These are phyloP conservation scores for Palythoa grandiflora DNA, from an alignment of 92 coral and sea anemone genomes.

Conservation along the genomic window DNA sequence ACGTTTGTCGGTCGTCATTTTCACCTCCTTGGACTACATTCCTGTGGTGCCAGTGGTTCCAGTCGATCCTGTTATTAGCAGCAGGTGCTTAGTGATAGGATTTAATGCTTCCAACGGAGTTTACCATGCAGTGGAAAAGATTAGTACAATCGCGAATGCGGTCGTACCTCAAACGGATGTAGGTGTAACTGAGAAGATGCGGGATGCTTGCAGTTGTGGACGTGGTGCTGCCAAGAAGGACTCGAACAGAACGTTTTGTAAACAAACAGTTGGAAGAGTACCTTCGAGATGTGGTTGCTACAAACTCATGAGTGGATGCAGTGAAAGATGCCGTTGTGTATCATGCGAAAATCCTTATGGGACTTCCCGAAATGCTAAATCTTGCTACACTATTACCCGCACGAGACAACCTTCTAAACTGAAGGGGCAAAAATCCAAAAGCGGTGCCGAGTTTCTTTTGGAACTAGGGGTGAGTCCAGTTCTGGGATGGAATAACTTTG, in stretches of 20 bases:
- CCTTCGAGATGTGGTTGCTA: slow-evolving; percentile 60
- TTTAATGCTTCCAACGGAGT: slow-evolving; percentile 46
- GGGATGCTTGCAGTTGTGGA: slow-evolving; percentile 59
- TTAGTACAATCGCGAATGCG: not conserved
- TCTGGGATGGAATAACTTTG: slow-evolving; percentile 52
- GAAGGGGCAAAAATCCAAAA: slow-evolving; percentile 39
- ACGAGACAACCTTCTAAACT: slow-evolving; percentile 34
- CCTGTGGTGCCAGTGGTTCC: slow-evolving; percentile 64
- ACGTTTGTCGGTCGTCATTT: slow-evolving; percentile 33
- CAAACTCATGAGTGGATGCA: slow-evolving; percentile 56
- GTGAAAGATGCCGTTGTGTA: slow-evolving; percentile 45
- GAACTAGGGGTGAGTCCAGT: slow-evolving; percentile 36
- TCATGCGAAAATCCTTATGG: slow-evolving; percentile 57
- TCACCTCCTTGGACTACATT: slow-evolving; percentile 48
- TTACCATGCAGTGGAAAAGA: slow-evolving; percentile 30
- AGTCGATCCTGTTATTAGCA: slow-evolving; percentile 41
- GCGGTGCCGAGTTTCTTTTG: slow-evolving; percentile 49
- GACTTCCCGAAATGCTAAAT: slow-evolving; percentile 51
- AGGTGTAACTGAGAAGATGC: not conserved
- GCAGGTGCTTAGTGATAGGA: slow-evolving; percentile 45
- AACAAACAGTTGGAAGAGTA: slow-evolving; percentile 54
- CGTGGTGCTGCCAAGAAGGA: slow-evolving; percentile 65
- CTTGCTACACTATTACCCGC: slow-evolving; percentile 48
- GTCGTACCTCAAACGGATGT: not conserved
- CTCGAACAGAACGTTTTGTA: slow-evolving; percentile 48